phyloP scores from a whole-genome alignment of 2,888 invertebrate species.

The Drosophila paucipuncta region DNA sequence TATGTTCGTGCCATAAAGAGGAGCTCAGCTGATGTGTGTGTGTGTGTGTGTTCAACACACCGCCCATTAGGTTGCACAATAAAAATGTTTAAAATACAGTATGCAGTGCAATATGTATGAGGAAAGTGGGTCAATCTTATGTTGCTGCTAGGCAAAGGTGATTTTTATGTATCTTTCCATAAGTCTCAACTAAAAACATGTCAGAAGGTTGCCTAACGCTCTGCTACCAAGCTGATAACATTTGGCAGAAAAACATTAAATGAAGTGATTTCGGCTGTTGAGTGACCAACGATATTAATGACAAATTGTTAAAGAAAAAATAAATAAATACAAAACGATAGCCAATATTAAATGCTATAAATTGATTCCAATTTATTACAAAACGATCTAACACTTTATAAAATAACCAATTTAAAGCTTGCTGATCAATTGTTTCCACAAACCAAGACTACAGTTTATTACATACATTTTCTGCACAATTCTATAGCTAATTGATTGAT shows the following conservation, averaged over 20 bases:
- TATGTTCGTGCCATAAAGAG: slow-evolving; percentile 70
- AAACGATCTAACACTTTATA: not conserved
- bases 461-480: not conserved
- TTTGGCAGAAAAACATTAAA: not conserved
- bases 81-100: slow-evolving; percentile 78
- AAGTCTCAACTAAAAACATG: not conserved
- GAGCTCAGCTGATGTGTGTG: slow-evolving; percentile 21
- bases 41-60: slow-evolving; percentile 55
- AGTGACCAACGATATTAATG: not conserved
- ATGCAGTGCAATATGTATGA: slow-evolving; percentile 41
- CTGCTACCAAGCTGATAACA: not conserved
- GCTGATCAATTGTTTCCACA: not conserved
- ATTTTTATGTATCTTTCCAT: slow-evolving; percentile 6
- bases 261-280: not conserved
- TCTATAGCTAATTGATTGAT: not conserved
- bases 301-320: not conserved
- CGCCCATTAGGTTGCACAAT: slow-evolving; percentile 74
- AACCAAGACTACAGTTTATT: not conserved
- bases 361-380: not conserved
- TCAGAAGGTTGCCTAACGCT: accelerated
- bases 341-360: not conserved
- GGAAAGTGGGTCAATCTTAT: slow-evolving; percentile 31
- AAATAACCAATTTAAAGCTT: not conserved
- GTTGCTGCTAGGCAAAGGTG: slow-evolving; percentile 11
- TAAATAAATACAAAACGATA: not conserved